These are phyloP conservation scores for Cataglyphis livida DNA, from an alignment of 2,888 invertebrate species.

Conservation along the genomic window DNA sequence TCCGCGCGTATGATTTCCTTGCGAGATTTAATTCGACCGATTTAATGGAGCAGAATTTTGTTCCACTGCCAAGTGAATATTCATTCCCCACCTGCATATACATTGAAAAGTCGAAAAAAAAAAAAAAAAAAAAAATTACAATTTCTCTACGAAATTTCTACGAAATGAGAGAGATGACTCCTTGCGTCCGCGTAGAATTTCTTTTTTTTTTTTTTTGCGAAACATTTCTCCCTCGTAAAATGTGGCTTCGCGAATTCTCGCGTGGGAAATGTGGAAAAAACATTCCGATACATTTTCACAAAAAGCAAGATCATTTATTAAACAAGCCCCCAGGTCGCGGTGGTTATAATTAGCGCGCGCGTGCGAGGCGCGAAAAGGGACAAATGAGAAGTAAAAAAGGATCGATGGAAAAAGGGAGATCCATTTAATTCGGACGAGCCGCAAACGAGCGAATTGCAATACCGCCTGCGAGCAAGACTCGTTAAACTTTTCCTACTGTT, in stretches of 20 bases:
- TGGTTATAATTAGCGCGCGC: conserved; percentile 44
- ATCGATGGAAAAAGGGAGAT: conserved; percentile 7
- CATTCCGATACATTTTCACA: neutral
- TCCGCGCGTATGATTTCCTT: conserved; percentile 51
- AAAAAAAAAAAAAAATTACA: neutral
- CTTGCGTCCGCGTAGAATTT: neutral
- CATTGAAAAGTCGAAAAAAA: neutral
- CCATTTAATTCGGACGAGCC: conserved; percentile 34
- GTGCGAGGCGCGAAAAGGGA: neutral
- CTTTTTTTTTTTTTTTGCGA: neutral
- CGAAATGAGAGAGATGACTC: neutral
- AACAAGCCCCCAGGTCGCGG: neutral
- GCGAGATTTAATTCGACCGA: conserved; percentile 48
- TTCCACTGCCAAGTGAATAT: conserved; percentile 2
- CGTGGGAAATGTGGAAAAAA: conserved; percentile 10
- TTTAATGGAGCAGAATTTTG: conserved; percentile 37
- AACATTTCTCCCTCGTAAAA: conserved; percentile 25
- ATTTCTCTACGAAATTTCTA: neutral
- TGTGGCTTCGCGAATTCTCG: conserved; percentile 19
- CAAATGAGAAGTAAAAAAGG: conserved; percentile 29
- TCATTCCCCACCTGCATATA: neutral
- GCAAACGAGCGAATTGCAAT: conserved; percentile 53
- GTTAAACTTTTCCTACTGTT: conserved; percentile 38
- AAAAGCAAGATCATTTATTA: conserved; percentile 37
- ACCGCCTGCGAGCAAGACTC: conserved; percentile 42